These are phyloP conservation scores for Platyura marginata DNA, from an alignment of 1,140 invertebrate species.

Conservation along the genomic window DNA sequence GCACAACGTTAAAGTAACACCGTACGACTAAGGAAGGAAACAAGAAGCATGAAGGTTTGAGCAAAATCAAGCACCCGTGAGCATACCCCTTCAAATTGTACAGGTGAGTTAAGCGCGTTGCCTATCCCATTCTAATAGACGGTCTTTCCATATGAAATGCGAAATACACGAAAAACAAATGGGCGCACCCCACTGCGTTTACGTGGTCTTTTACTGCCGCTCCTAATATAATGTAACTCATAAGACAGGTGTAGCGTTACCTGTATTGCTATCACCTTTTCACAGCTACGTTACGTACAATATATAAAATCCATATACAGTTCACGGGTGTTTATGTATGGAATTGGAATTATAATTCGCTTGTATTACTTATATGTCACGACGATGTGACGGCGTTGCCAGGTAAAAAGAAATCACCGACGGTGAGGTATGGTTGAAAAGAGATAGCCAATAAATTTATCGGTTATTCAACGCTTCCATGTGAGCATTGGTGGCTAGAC, in stretches of 20 bases:
- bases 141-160: not conserved
- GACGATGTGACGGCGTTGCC: too few species aligned
- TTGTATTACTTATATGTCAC: too few species aligned
- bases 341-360: too few species aligned
- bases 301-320: too few species aligned
- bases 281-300: too few species aligned
- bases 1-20: not conserved
- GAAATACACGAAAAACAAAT: not conserved
- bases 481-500: too few species aligned
- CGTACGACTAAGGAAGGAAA: conserved; percentile 2
- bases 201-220: not conserved
- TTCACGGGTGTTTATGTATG: too few species aligned
- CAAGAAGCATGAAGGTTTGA: conserved; percentile 2
- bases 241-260: not conserved
- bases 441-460: too few species aligned
- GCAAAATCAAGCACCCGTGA: conserved; percentile 2
- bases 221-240: not conserved
- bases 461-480: too few species aligned
- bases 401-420: too few species aligned
- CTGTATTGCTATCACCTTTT: not conserved
- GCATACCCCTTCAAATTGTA: not conserved
- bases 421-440: too few species aligned
- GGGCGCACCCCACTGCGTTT: not conserved
- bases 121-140: not conserved
- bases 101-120: not conserved